Percentiles rank a stretch among this genome's conserved stretches.
Conservation (phyloP, 1,140 invertebrate species). For the Rhagoletis zephyria region DNA sequence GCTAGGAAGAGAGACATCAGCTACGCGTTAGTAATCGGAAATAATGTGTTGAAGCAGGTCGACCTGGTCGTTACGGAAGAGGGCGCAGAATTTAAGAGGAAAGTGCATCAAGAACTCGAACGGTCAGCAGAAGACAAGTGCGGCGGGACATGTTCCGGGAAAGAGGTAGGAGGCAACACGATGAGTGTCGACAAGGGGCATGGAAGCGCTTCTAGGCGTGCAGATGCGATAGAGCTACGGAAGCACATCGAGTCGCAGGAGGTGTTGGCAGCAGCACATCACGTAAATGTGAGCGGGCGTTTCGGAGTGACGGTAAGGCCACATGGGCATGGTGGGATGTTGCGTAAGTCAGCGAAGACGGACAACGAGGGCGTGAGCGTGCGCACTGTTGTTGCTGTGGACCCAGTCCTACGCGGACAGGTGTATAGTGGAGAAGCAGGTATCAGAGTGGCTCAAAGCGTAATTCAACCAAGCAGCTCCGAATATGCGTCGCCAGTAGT, state of each 20-base stretch:
- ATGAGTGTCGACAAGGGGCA: no score
- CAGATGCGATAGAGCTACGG: not conserved
- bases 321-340: no score
- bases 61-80: not conserved
- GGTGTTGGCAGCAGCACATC: no score
- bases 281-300: no score
- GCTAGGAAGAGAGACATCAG: not conserved
- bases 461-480: constrained; percentile 60
- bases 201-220: not conserved
- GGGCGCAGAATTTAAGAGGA: not conserved
- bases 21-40: not conserved
- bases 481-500: constrained; percentile 58
- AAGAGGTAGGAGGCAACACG: not conserved
- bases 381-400: no score
- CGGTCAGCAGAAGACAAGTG: not conserved
- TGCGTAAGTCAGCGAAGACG: no score
- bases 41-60: not conserved
- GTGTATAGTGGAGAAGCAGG: constrained; percentile 58
- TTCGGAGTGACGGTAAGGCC: no score
- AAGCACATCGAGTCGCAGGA: not conserved
- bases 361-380: no score
- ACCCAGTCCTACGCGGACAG: constrained; percentile 54
- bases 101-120: not conserved
- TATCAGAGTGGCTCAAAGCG: constrained; percentile 62
- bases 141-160: not conserved